Evolutionary conservation across 1,140 invertebrate species (phyloP), one percentile per base, ranked within the genome.

Genomic region (Platyscapa corneri): DNA sequence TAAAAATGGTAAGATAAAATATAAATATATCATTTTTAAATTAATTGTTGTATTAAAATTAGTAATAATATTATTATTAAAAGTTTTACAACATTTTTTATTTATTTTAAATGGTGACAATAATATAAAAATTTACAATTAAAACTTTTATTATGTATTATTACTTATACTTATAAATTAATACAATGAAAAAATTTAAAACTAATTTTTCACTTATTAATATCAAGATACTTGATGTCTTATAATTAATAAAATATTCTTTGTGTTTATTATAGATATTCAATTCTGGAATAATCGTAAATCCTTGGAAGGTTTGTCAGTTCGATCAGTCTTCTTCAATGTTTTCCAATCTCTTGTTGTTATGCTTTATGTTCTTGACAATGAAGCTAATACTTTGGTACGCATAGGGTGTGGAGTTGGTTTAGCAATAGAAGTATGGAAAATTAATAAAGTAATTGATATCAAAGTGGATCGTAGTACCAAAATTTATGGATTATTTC

Each of bases 201-300:
- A 46, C 42, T 46, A 46, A 46, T 46, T 46, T 7, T 46, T 46
- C 12, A 12, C 5, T 46, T 46, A 46, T 12, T 46, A 46, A 46
- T 5, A 46, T 46, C 18, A 14, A 14, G 53, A 56, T 10, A 16
- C 18, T 16, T 56, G 18, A 56, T 16, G 3, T 56, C 3, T 56
- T 56, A n/a, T n/a, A n/a, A n/a, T 56, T 49, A 83, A 86, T 72
- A 77, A 60, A 60, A 12, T n/a, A 74, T 0, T 74, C 0, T 86
- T 83, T 86, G 86, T 79, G 81, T 89, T 90, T 89, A 83, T 94
- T 94, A 65, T 91, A 97, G 97, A 99, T 94, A 99, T 99, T 90
- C 99, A 99, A 94, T 99, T 99, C 91, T 99, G 99, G 99, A 98
- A 98, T 87, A 99, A 99, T 90, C 95, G 99, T 60, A 98, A 99